These are phyloP conservation scores for Trissonchulus sp. DNA, from an alignment of 2,888 invertebrate genomes.

Conservation along the genomic window DNA sequence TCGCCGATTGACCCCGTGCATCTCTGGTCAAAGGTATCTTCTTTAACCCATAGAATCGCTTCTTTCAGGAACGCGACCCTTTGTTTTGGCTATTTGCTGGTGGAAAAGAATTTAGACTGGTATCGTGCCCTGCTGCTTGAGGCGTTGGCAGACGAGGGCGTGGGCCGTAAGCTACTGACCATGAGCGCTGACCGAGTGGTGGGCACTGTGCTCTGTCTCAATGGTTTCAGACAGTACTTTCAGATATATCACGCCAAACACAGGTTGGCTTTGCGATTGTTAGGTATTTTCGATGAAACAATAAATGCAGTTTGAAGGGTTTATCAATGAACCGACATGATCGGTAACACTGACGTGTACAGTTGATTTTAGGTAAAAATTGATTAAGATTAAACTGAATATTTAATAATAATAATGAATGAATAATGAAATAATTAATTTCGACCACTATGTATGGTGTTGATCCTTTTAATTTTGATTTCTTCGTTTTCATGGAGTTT, in stretches of 20 bases:
- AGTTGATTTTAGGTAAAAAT: no score
- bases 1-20: no score
- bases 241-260: conserved; percentile 98
- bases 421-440: no score
- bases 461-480: no score
- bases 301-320: no score
- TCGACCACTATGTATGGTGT: no score
- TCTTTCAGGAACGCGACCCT: conserved; percentile 80
- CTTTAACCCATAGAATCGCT: no score
- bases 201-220: conserved; percentile 87
- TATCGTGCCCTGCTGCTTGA: conserved; percentile 80
- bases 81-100: conserved; percentile 83
- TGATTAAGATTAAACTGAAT: not conserved
- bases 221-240: conserved; percentile 94
- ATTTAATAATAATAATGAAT: no score
- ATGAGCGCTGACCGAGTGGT: conserved; percentile 95
- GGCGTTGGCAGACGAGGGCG: conserved; percentile 65
- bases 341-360: no score
- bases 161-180: conserved; percentile 57
- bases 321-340: no score
- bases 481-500: no score
- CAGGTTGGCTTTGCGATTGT: conserved; percentile 55
- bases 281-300: conserved; percentile 31
- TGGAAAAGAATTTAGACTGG: conserved; percentile 88
- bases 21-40: no score